phyloP scores from a whole-genome alignment of 1,140 invertebrate genomes.

The Aphis craccivora region DNA sequence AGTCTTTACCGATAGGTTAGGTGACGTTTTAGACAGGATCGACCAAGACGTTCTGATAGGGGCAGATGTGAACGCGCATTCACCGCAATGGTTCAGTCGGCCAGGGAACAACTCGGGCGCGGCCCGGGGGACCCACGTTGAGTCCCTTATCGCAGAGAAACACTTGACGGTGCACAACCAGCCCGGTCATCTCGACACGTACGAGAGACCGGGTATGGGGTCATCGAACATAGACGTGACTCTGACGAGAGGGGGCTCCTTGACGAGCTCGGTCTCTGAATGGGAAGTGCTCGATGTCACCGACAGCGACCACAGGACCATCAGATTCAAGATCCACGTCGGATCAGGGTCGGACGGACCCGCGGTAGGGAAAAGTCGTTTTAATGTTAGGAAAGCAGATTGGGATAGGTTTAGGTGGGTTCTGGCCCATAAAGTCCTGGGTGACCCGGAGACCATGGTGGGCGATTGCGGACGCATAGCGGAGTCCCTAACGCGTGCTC shows the following conservation, averaged over 20 bases:
- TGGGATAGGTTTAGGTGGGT: background rate
- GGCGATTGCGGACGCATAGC: background rate
- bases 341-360: background rate
- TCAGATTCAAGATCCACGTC: background rate
- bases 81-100: background rate
- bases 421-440: background rate
- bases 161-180: background rate
- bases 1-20: background rate
- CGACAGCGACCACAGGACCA: background rate
- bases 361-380: background rate
- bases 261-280: background rate
- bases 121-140: background rate
- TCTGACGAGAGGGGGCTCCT: background rate
- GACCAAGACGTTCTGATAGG: background rate
- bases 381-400: background rate
- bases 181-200: background rate
- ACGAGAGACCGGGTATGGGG: background rate
- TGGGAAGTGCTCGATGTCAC: background rate
- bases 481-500: background rate
- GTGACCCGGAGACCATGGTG: background rate
- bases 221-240: slow-evolving; percentile 4
- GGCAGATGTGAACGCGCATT: background rate
- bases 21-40: background rate
- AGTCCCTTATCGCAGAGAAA: background rate
- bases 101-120: background rate